Evolutionary conservation across 2,797 vertebrate species (phyloP).

Genomic region (Halcyon leucocephala): DNA sequence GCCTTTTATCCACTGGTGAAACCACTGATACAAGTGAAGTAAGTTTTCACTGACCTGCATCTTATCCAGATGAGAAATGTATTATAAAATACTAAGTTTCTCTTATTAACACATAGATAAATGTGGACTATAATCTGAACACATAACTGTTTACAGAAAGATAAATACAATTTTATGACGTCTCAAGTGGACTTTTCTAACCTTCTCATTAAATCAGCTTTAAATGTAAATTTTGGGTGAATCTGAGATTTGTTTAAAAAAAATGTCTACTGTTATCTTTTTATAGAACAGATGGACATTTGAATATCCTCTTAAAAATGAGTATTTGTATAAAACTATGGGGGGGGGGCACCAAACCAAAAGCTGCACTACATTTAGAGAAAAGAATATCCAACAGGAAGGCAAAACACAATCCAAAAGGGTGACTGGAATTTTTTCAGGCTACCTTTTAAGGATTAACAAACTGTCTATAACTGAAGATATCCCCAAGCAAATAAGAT

Average conservation of each 20-base stretch:
- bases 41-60: background rate
- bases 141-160: background rate
- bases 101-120: background rate
- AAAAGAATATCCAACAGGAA: background rate
- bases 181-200: background rate
- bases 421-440: background rate
- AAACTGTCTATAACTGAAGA: background rate
- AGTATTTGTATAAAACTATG: background rate
- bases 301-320: slow-evolving; percentile 22
- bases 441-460: background rate
- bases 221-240: background rate
- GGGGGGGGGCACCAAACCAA: no score
- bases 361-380: background rate
- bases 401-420: background rate
- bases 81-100: background rate
- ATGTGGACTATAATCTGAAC: background rate
- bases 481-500: background rate
- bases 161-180: background rate
- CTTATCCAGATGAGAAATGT: background rate
- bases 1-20: background rate
- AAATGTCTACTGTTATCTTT: background rate
- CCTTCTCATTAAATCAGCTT: background rate
- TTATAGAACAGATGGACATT: slow-evolving; percentile 38
- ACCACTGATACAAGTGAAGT: background rate
- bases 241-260: slow-evolving; percentile 10